Evolutionary conservation across 2,113 vertebrate species (phyloP).

Genomic region (Salvator merianae): DNA sequence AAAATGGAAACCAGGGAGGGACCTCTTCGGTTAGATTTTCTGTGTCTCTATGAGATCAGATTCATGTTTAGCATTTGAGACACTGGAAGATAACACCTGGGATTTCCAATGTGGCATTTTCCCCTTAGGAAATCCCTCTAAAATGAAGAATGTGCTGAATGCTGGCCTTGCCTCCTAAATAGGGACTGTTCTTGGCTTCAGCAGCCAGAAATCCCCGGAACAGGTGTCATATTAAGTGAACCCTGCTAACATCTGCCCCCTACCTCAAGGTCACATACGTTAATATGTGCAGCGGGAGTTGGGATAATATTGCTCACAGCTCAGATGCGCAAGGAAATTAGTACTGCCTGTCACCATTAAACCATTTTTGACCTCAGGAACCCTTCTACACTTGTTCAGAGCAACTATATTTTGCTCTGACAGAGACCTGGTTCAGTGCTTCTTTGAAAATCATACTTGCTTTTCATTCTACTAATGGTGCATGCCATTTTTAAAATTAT

Average conservation of each 20-base stretch:
- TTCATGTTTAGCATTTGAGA: conserved; percentile 53
- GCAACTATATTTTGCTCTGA: conserved; percentile 53
- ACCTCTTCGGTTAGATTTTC: neutral
- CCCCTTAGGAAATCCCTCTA: conserved; percentile 61
- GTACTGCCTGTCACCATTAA: conserved; percentile 37
- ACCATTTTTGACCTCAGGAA: conserved; percentile 64
- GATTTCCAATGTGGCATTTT: conserved; percentile 25
- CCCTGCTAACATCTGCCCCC: conserved; percentile 63
- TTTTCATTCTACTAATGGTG: conserved; percentile 30
- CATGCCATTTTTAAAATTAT: conserved; percentile 34
- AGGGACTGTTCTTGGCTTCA: conserved; percentile 68
- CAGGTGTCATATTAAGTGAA: conserved; percentile 72
- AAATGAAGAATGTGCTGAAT: conserved; percentile 67
- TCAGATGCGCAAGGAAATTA: conserved; percentile 41
- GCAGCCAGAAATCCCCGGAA: conserved; percentile 68
- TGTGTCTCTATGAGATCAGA: conserved; percentile 21
- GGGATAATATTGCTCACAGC: conserved; percentile 35
- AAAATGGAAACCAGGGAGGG: neutral
- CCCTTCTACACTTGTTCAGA: conserved; percentile 21
- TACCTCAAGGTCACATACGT: conserved; percentile 67
- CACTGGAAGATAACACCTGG: conserved; percentile 54
- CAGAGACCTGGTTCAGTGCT: conserved; percentile 14
- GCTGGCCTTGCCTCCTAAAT: conserved; percentile 58
- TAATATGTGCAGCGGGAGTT: conserved; percentile 60
- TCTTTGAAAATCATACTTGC: conserved; percentile 27